A percentile compares a stretch with the other conserved stretches of the same genome.
Conservation (phyloP, 2,113 vertebrate species). For the Sylvietta virens region DNA sequence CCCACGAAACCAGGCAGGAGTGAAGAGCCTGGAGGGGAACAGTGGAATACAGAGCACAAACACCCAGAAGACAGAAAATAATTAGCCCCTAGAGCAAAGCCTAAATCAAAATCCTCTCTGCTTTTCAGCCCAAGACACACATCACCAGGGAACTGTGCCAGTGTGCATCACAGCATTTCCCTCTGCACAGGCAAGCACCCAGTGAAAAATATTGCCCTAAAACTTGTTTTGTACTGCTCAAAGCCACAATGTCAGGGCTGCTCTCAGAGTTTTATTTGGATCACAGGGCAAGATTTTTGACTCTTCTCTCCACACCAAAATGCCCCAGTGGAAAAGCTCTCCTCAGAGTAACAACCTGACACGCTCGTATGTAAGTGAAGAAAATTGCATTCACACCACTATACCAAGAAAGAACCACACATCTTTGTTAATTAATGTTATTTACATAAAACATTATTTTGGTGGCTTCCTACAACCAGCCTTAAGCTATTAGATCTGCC, state of each 20-base stretch:
- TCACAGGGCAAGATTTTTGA: not conserved
- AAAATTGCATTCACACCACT: not conserved
- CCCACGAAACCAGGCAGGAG: accelerated
- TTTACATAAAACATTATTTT: not conserved
- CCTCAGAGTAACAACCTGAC: not conserved
- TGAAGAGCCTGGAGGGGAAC: not conserved
- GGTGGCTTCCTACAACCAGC: not conserved
- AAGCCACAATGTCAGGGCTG: not conserved
- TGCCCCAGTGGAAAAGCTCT: not conserved
- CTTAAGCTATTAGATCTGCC: not conserved
- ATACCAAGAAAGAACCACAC: not conserved
- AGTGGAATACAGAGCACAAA: not conserved
- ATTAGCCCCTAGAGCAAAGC: not conserved
- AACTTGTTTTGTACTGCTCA: not conserved
- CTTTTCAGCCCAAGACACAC: not conserved
- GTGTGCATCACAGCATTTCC: not conserved
- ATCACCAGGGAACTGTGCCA: not conserved
- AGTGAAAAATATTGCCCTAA: not conserved
- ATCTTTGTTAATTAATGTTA: not conserved
- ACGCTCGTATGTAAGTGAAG: accelerated
- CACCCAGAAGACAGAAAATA: not conserved
- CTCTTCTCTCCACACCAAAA: not conserved
- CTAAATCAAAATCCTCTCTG: not conserved
- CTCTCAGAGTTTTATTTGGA: not conserved
- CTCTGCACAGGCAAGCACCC: accelerated